These are phyloP conservation scores for Odontamblyopus lacepedii DNA, from an alignment of 2,797 vertebrate species.

Conservation along the genomic window DNA sequence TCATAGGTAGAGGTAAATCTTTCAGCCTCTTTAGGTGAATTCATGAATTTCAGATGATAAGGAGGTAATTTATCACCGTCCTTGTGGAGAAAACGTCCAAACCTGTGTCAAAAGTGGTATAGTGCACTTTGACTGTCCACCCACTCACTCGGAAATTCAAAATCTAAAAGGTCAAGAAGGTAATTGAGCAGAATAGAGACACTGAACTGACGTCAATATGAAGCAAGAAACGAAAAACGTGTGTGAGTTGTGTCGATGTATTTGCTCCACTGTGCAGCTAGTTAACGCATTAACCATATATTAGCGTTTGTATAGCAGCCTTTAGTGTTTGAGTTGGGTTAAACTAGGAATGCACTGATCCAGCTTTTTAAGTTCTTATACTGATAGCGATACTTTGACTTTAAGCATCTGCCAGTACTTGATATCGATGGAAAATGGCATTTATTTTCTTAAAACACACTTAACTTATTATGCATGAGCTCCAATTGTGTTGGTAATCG, in stretches of 20 bases:
- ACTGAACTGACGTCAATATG: too few species aligned
- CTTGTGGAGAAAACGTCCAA: background rate
- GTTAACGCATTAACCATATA: background rate
- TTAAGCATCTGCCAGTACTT: too few species aligned
- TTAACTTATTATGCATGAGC: too few species aligned
- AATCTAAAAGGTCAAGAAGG: constrained; percentile 5
- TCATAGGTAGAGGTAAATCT: constrained; percentile 3
- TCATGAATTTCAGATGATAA: constrained; percentile 9
- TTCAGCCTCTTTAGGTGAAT: constrained; percentile 3
- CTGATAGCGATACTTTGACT: too few species aligned
- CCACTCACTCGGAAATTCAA: constrained; percentile 8
- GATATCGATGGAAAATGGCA: too few species aligned
- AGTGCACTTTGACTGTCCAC: background rate
- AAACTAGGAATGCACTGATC: too few species aligned
- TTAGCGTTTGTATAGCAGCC: background rate
- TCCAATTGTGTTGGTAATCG: too few species aligned
- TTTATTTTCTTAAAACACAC: too few species aligned
- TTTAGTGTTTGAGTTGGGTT: too few species aligned
- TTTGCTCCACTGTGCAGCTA: background rate
- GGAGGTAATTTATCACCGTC: background rate
- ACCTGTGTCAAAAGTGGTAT: background rate
- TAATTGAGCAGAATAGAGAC: background rate
- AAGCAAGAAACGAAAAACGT: too few species aligned
- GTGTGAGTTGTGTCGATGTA: background rate
- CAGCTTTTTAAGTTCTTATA: too few species aligned